phyloP scores from a whole-genome alignment of 2,797 vertebrate genomes.

The Anguilla obscura region DNA sequence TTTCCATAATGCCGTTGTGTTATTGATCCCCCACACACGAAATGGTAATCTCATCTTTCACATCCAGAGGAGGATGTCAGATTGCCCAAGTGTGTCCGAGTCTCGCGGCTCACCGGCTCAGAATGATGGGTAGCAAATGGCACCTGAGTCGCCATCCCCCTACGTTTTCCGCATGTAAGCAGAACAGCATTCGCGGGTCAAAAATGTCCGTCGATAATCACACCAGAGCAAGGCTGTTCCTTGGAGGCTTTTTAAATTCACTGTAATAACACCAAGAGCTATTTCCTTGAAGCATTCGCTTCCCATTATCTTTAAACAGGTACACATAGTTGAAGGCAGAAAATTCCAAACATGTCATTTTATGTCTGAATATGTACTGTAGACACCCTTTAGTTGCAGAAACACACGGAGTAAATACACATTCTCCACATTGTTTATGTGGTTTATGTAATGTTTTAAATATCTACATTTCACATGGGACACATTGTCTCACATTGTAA shows the following conservation, averaged over 20 bases:
- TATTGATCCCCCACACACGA: too few species aligned
- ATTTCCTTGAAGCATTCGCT: neutral
- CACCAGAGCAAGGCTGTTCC: neutral
- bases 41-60: conserved; percentile 17
- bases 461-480: neutral
- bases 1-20: neutral
- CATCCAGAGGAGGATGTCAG: conserved; percentile 13
- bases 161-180: neutral
- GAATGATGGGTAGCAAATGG: conserved; percentile 24
- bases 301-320: neutral
- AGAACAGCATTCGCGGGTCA: neutral
- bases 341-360: neutral
- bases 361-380: neutral
- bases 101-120: conserved; percentile 11
- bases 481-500: neutral
- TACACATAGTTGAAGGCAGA: neutral
- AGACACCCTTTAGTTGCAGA: neutral
- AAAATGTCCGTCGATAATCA: neutral
- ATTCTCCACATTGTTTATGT: neutral
- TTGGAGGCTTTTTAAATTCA: neutral
- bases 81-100: conserved; percentile 7
- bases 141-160: neutral
- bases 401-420: neutral
- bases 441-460: neutral
- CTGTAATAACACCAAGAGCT: neutral